These are phyloP conservation scores for Asarcornis scutulata DNA, from an alignment of 2,113 vertebrate species.

Conservation along the genomic window DNA sequence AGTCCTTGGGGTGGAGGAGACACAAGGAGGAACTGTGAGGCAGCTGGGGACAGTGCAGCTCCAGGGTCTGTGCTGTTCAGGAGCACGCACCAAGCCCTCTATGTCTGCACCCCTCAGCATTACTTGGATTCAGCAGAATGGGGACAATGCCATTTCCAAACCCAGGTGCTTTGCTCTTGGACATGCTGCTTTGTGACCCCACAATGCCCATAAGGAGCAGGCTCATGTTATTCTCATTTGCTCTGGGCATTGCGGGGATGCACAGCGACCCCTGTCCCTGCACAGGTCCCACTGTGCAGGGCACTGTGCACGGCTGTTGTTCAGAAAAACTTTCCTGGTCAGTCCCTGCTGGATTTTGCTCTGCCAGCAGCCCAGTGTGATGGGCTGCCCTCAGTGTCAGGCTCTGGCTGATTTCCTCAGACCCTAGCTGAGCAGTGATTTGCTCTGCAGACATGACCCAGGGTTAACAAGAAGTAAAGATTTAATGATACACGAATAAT, in stretches of 20 bases:
- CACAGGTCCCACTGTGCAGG: rapidly evolving
- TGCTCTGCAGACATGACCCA: neutral
- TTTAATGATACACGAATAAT: neutral
- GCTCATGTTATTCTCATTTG: neutral
- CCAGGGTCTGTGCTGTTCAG: neutral
- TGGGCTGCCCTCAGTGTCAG: rapidly evolving
- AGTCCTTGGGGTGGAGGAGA: neutral
- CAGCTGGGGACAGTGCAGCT: rapidly evolving
- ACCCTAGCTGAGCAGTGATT: neutral
- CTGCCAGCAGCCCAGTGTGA: neutral
- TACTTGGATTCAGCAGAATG: neutral
- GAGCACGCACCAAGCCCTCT: neutral
- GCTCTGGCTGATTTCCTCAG: neutral
- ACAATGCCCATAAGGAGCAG: neutral
- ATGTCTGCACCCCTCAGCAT: neutral
- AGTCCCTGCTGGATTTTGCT: neutral
- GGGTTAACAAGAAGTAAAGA: neutral
- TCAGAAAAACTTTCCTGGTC: neutral
- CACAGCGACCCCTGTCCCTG: neutral
- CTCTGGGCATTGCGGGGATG: rapidly evolving
- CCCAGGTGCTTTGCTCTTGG: neutral
- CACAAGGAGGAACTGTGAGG: rapidly evolving
- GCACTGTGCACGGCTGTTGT: neutral
- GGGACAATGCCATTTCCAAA: neutral
- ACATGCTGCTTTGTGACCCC: neutral